Base-by-base conservation (phyloP, 2,888 invertebrate genomes). In the Teleiodes luculella region DNA sequence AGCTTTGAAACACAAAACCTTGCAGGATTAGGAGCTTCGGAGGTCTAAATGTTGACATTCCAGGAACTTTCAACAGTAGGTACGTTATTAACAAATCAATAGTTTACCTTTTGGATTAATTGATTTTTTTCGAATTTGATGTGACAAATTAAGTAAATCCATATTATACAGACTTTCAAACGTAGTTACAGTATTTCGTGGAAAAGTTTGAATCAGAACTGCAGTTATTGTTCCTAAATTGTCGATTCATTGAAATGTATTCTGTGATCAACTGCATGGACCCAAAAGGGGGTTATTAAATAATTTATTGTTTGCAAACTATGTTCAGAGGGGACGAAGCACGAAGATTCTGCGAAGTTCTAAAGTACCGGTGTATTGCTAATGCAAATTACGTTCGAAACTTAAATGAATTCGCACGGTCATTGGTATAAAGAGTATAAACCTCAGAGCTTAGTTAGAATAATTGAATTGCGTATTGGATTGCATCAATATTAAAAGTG, bases 251-350 rank as follows among this genome's bases (percentile, higher is more conserved):
- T 70, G 67, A 67, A 74, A 83, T 79, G 79, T 83, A 78, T 79
- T 76, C 75, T 68, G 77, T 85, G 84, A 87, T 87, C 85, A 85
- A 84, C 79, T 80, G 78, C 70, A 76, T 74, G 78, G 76, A 76
- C 70, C 70, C 72, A 76, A 72, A 73, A 65, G 69, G 74, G 74
- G 86, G 84, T 83, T 86, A 86, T 85, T 83, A 86, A 83, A 86
- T 85, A 86, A 88, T 88, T 87, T 87, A 86, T 86, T 86, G 86
- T 86, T 79, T 81, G 72, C 73, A 72, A 78, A 82, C 83, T 86
- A 83, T 81, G 80, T 77, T 79, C 49, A 71, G 74, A 80, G 78
- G 82, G 78, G 71, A 73, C 72, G 72, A 74, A 82, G 78, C 76
- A 76, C 68, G 64, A 84, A 84, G 83, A 85, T 84, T 83, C 67